These are phyloP conservation scores for Drosophila anomalata DNA, from an alignment of 2,888 invertebrate species.

Conservation along the genomic window DNA sequence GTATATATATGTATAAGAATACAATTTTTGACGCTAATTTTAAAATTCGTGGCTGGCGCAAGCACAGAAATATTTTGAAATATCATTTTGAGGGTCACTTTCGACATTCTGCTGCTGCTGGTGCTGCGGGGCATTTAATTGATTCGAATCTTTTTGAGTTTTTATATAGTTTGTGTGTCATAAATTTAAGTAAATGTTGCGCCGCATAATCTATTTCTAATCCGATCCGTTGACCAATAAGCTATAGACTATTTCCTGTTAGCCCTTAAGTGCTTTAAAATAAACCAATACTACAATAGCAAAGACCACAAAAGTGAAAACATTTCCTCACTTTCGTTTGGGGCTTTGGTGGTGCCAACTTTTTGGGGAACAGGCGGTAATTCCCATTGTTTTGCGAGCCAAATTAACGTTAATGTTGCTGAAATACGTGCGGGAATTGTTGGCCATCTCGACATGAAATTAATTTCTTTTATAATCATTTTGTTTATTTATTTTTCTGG, in stretches of 20 bases:
- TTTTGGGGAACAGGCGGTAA: conserved; percentile 12
- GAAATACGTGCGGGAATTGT: conserved; percentile 26
- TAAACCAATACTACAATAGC: conserved; percentile 38
- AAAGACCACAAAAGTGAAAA: conserved; percentile 51
- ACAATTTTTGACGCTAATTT: conserved; percentile 66
- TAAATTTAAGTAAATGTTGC: conserved; percentile 53
- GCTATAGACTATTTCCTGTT: conserved; percentile 35
- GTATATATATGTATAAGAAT: conserved; percentile 43
- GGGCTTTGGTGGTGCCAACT: conserved; percentile 55
- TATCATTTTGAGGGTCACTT: conserved; percentile 79
- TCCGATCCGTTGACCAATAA: conserved; percentile 50
- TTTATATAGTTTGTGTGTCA: conserved; percentile 30
- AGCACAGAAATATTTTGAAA: conserved; percentile 71
- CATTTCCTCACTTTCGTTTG: conserved; percentile 68
- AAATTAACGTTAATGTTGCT: conserved; percentile 63
- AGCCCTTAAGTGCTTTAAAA: conserved; percentile 40
- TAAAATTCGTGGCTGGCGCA: conserved; percentile 71
- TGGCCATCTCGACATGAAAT: conserved; percentile 54
- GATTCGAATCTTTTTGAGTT: conserved; percentile 40
- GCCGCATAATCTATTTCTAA: conserved; percentile 14
- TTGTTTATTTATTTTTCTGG: conserved; percentile 73
- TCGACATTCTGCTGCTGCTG: conserved; percentile 40
- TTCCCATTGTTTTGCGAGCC: conserved; percentile 35
- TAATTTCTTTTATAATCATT: conserved; percentile 75
- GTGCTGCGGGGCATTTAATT: conserved; percentile 50